Conservation (phyloP, 2,797 vertebrate genomes). For the Botia almorhae region DNA sequence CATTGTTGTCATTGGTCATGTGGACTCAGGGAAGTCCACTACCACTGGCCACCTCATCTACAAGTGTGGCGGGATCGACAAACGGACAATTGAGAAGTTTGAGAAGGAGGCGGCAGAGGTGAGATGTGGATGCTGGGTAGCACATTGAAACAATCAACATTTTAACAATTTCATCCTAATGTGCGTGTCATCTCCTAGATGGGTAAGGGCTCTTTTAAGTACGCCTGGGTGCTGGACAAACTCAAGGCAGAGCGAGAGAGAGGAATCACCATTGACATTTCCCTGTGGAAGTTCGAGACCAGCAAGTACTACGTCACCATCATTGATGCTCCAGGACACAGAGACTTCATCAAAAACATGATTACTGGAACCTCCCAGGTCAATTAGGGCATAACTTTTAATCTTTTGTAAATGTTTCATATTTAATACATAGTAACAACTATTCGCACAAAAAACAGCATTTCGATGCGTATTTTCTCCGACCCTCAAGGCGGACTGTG, state of each 20-base stretch:
- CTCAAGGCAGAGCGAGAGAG: slow-evolving; percentile 93
- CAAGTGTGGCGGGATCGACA: slow-evolving; percentile 96
- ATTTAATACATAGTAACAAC: not conserved
- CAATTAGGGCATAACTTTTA: slow-evolving; percentile 23
- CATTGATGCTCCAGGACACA: slow-evolving; percentile 91
- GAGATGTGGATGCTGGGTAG: not conserved
- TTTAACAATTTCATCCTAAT: not conserved
- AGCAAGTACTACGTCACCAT: slow-evolving; percentile 93
- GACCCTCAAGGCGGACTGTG: slow-evolving; percentile 86
- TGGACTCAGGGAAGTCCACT: slow-evolving; percentile 95
- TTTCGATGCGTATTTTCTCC: not conserved
- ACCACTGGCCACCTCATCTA: slow-evolving; percentile 96
- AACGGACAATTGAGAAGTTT: slow-evolving; percentile 94
- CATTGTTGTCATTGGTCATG: slow-evolving; percentile 95
- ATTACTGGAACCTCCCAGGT: slow-evolving; percentile 95
- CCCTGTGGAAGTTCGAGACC: slow-evolving; percentile 94
- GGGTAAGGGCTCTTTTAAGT: slow-evolving; percentile 96
- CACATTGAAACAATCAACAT: not conserved
- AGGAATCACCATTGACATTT: slow-evolving; percentile 95
- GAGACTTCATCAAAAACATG: slow-evolving; percentile 97
- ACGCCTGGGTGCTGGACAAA: slow-evolving; percentile 95
- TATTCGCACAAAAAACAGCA: not conserved
- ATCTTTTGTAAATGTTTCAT: no score
- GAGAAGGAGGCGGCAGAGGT: slow-evolving; percentile 96
- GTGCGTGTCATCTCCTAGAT: slow-evolving; percentile 74